Conservation (phyloP, 2,888 invertebrate species). For the Lithophane ornitopus region DNA sequence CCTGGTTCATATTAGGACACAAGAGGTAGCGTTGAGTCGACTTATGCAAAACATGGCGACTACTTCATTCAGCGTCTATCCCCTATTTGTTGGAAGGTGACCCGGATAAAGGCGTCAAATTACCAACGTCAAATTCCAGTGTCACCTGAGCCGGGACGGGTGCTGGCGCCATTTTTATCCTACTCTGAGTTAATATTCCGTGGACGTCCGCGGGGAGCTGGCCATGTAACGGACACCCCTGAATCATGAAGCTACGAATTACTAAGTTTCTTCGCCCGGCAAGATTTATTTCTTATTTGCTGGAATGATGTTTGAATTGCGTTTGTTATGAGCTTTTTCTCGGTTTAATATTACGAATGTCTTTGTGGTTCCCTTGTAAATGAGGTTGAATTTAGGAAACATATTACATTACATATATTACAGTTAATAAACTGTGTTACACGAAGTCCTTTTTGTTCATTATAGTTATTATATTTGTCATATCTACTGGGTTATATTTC, state of each 20-base stretch:
- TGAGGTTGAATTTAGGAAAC: slow-evolving; percentile 28
- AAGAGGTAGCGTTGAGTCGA: slow-evolving; percentile 56
- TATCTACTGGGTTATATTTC: not conserved
- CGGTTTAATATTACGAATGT: slow-evolving; percentile 50
- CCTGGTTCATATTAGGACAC: slow-evolving; percentile 31
- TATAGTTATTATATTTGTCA: slow-evolving; percentile 23
- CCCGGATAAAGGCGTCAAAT: slow-evolving; percentile 88
- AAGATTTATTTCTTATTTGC: slow-evolving; percentile 68
- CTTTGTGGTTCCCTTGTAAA: slow-evolving; percentile 49
- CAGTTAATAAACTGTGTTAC: slow-evolving; percentile 12
- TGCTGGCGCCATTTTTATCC: slow-evolving; percentile 86
- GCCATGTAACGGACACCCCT: slow-evolving; percentile 82
- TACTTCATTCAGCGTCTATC: slow-evolving; percentile 75
- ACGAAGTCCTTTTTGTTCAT: slow-evolving; percentile 5
- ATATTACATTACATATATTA: slow-evolving; percentile 36
- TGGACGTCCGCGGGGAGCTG: slow-evolving; percentile 82
- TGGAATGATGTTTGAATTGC: slow-evolving; percentile 64
- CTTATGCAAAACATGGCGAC: slow-evolving; percentile 80
- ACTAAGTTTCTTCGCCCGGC: slow-evolving; percentile 71
- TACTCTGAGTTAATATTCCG: slow-evolving; percentile 87
- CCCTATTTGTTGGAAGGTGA: slow-evolving; percentile 82
- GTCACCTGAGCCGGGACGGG: slow-evolving; percentile 84
- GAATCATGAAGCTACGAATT: slow-evolving; percentile 79
- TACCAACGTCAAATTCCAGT: slow-evolving; percentile 86
- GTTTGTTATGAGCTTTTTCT: slow-evolving; percentile 64